phyloP scores from a whole-genome alignment of 1,140 invertebrate genomes.

The Eumeta japonica region DNA sequence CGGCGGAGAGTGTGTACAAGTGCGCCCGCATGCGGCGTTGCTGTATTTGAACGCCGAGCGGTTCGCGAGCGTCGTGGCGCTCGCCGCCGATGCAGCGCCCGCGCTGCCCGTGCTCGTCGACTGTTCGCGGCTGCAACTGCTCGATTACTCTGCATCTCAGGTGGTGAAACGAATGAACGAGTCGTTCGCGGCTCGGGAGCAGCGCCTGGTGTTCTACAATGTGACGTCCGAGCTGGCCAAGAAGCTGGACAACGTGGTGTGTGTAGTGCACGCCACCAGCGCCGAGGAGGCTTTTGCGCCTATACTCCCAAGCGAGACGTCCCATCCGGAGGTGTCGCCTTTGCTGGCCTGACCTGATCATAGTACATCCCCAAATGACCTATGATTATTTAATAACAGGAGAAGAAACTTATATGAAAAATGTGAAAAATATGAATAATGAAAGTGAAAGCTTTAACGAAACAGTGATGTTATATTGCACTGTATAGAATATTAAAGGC shows the following conservation, averaged over 20 bases:
- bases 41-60: slow-evolving; percentile 23
- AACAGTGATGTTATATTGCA: too few relatives aligned
- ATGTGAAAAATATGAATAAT: too few relatives aligned
- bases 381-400: too few relatives aligned
- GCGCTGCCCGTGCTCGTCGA: slow-evolving; percentile 24
- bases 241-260: slow-evolving; percentile 18
- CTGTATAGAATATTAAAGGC: too few relatives aligned
- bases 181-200: slow-evolving; percentile 61
- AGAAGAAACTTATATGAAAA: too few relatives aligned
- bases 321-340: too few relatives aligned
- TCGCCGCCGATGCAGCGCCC: slow-evolving; percentile 15
- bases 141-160: slow-evolving; percentile 36
- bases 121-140: slow-evolving; percentile 27
- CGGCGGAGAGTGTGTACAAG: slow-evolving; percentile 20
- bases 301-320: too few relatives aligned
- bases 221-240: slow-evolving; percentile 57
- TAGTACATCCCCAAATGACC: too few relatives aligned
- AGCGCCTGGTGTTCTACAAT: slow-evolving; percentile 67
- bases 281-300: slow-evolving; percentile 2
- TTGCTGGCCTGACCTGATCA: too few relatives aligned
- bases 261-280: slow-evolving; percentile 10
- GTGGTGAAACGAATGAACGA: slow-evolving; percentile 56
- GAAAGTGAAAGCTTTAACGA: too few relatives aligned
- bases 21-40: slow-evolving; percentile 19
- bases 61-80: slow-evolving; percentile 13